Base-by-base conservation (phyloP, 1,140 invertebrate species). In the Cephus cinctus region DNA sequence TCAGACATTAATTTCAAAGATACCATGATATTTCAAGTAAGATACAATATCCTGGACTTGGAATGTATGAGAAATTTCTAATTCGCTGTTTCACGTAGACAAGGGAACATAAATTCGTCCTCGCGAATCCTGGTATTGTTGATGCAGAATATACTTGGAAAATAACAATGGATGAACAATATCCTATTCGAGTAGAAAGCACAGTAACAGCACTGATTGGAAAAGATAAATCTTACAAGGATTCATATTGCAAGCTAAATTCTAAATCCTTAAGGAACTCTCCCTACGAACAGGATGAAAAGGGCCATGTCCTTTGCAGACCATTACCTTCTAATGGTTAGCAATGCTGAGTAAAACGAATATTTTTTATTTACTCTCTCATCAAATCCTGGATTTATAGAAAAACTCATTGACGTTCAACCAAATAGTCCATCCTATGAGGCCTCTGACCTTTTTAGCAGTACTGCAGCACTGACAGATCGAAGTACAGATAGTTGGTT, bases 21-120 rank as follows among this genome's bases (percentile, higher is more conserved):
- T 20, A 68, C 66, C 0, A 40, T 71, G 5, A 68, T 73, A 59
- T 65, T 68, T 8, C 60, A 74, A 52, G 70, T 67, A 36, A 16
- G 12, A 38, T 19, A 30, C 19, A 50, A 25, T 40, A 32, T 11
- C 19, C 27, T 43, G 38, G 9, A 19, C 18, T 32, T 23, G 23
- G 14, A 27, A 23, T 19, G 23, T 31, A 39, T n/a, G 16, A 32
- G 15, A 43, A 36, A 30, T 8, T 12, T 30, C 27, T 8, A 8
- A 30, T 9, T 30, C 3, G 4, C 42, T 2, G 6, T 25, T 45
- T 38, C 39, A 3, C 23, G 68, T 67, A 62, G 38, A 4, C 52
- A n/a, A n/a, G 39, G 14, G 43, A 56, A 12, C 25, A 51, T 5
- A 47, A 32, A 4, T 63, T 70, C 11, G 31, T 5, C 0, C 2